These are phyloP conservation scores for Hydropsyche tenuis DNA, from an alignment of 1,140 invertebrate genomes.

Conservation along the genomic window DNA sequence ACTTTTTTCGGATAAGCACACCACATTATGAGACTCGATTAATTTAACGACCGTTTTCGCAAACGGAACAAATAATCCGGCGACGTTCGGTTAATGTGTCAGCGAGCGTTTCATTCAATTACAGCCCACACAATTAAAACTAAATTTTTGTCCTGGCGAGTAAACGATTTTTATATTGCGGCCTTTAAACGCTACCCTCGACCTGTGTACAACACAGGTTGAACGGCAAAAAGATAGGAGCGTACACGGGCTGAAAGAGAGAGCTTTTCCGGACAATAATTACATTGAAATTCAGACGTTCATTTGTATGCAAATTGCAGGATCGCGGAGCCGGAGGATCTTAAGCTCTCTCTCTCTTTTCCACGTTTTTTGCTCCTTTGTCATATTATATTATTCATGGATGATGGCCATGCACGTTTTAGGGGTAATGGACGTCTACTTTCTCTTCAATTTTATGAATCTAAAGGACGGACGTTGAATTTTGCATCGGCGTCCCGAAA, in stretches of 20 bases:
- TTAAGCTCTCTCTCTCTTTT: no score
- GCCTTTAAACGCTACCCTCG: conserved; percentile 3
- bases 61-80: no score
- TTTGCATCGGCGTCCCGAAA: neutral
- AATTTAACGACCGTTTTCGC: no score
- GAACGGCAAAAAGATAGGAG: neutral
- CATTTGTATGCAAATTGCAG: conserved; percentile 24
- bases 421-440: conserved; percentile 1
- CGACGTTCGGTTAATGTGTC: no score
- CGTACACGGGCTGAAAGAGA: neutral
- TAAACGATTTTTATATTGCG: neutral
- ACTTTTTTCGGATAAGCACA: no score
- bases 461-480: neutral
- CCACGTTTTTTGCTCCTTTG: neutral
- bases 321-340: neutral
- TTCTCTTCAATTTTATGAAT: conserved; percentile 12
- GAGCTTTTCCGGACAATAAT: conserved; percentile 23
- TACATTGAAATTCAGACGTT: conserved; percentile 29
- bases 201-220: conserved; percentile 5
- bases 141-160: neutral
- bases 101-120: no score
- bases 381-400: conserved; percentile 8
- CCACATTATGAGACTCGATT: no score
- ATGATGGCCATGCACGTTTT: neutral
- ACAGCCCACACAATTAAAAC: neutral